Evolutionary conservation across 2,797 vertebrate genomes (phyloP).

Genomic region (Chiloscyllium punctatum): DNA sequence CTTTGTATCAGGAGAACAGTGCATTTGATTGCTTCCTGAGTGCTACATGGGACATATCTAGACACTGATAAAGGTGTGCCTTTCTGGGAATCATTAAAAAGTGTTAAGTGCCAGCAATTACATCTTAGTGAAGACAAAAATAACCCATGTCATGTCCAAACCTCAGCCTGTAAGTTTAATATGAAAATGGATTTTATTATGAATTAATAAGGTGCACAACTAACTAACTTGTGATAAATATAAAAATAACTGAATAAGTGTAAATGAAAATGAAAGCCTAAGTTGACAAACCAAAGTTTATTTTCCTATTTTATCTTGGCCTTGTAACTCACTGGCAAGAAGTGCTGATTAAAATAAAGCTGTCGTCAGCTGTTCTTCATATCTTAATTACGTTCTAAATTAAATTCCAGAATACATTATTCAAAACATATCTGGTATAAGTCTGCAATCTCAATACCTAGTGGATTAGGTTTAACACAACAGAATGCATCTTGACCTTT

Average conservation of each 20-base stretch:
- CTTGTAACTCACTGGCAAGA: background rate
- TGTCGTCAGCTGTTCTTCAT: background rate
- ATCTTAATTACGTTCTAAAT: background rate
- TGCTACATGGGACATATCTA: no score
- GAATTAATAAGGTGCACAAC: background rate
- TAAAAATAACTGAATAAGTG: background rate
- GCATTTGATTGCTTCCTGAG: no score
- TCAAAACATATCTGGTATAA: background rate
- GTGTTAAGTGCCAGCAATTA: background rate
- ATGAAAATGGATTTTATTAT: background rate
- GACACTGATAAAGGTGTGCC: no score
- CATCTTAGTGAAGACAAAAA: background rate
- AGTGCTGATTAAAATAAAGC: background rate
- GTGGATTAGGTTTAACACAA: background rate
- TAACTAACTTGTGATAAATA: background rate
- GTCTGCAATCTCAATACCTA: background rate
- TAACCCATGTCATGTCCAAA: background rate
- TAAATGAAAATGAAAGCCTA: background rate
- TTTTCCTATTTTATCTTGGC: background rate
- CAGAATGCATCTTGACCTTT: background rate
- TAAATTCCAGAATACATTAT: background rate
- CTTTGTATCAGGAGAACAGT: no score
- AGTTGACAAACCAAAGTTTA: background rate
- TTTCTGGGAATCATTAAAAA: no score
- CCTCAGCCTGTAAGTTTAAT: background rate